These are phyloP conservation scores for Semotilus atromaculatus DNA, from an alignment of 2,797 vertebrate species.

Conservation along the genomic window DNA sequence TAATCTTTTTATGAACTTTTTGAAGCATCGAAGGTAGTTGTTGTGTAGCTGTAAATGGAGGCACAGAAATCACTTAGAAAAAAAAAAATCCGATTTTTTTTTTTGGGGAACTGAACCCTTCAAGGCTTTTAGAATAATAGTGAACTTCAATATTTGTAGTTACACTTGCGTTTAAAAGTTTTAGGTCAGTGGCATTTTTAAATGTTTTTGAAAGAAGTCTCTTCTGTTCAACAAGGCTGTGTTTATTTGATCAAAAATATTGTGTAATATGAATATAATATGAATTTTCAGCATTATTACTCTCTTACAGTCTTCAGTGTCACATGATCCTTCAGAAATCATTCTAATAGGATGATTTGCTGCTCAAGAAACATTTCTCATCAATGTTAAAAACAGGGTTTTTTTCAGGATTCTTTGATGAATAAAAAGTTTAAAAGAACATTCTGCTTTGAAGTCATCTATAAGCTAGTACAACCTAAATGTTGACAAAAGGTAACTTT, in stretches of 20 bases:
- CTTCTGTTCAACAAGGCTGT: not conserved
- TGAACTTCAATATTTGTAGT: not conserved
- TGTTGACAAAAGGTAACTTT: not conserved
- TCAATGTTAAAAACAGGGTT: not conserved
- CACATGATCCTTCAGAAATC: not conserved
- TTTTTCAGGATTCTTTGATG: not conserved
- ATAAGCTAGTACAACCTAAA: not conserved
- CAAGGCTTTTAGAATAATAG: not conserved
- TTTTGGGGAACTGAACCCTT: too few species aligned
- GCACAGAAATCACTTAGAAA: too few species aligned
- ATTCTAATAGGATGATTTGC: not conserved
- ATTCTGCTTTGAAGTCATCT: too few species aligned
- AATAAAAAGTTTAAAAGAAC: not conserved
- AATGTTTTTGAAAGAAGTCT: not conserved
- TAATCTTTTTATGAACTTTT: too few species aligned
- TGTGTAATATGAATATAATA: too few species aligned
- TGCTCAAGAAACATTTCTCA: not conserved
- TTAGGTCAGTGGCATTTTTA: not conserved
- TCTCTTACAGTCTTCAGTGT: not conserved
- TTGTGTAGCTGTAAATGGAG: too few species aligned
- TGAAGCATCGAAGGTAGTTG: too few species aligned
- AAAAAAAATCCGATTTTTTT: too few species aligned
- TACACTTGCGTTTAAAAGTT: not conserved
- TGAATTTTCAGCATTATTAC: not conserved
- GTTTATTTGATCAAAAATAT: not conserved